Conservation (phyloP, 2,888 invertebrate genomes). For the Callosobruchus maculatus region DNA sequence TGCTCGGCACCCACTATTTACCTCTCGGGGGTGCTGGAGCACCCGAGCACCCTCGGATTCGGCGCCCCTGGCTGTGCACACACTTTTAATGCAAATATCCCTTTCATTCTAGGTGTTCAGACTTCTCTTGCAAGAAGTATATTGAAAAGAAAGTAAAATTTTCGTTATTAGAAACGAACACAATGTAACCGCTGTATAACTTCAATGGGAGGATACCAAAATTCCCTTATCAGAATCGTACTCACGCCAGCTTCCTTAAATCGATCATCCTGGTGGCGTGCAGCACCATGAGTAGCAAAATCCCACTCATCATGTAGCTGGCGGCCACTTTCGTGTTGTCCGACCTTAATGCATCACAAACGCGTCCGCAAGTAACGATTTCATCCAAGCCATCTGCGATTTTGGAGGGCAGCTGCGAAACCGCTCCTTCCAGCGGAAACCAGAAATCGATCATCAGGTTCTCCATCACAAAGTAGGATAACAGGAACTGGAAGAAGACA, state of each 20-base stretch:
- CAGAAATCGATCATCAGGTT: constrained; percentile 41
- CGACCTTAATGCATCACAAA: constrained; percentile 27
- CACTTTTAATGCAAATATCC: too few species aligned
- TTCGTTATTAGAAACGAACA: too few species aligned
- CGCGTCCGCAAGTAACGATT: constrained; percentile 16
- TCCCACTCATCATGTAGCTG: constrained; percentile 36
- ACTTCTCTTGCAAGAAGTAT: too few species aligned
- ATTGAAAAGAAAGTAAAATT: too few species aligned
- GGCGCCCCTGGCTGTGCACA: too few species aligned
- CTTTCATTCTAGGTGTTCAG: too few species aligned
- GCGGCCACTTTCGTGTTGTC: constrained; percentile 27
- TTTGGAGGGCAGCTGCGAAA: constrained; percentile 23
- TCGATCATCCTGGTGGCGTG: constrained; percentile 33
- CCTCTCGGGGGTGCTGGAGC: too few species aligned
- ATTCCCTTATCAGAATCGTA: not conserved
- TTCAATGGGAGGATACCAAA: too few species aligned
- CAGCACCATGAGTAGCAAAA: constrained; percentile 31
- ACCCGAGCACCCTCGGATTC: too few species aligned
- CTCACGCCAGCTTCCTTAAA: constrained; percentile 29
- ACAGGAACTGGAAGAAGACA: constrained; percentile 33
- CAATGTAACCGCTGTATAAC: too few species aligned
- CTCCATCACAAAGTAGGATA: constrained; percentile 39
- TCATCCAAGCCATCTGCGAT: constrained; percentile 30
- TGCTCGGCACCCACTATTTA: too few species aligned
- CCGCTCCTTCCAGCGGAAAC: constrained; percentile 39